Conservation (phyloP, 2,888 invertebrate genomes). For the Nomada lathburiana region DNA sequence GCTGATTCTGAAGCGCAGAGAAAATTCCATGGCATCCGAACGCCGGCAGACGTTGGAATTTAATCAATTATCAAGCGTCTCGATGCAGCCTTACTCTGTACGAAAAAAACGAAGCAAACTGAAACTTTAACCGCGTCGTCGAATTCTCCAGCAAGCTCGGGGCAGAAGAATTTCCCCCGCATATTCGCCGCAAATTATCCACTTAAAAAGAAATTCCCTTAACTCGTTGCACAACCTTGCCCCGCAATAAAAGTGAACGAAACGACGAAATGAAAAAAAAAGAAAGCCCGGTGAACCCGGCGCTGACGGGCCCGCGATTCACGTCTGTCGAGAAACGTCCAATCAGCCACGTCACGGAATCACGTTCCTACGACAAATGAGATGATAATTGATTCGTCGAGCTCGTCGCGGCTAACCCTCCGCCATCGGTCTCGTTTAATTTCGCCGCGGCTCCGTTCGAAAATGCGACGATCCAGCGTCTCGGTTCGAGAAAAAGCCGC, state of each 20-base stretch:
- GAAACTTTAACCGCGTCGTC: too few species aligned
- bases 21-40: not conserved
- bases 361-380: conserved; percentile 30
- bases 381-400: conserved; percentile 46
- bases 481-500: conserved; percentile 9
- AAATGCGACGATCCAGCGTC: conserved; percentile 2
- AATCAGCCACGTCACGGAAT: conserved; percentile 1
- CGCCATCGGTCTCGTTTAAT: conserved; percentile 3
- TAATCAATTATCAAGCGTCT: too few species aligned
- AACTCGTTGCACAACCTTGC: too few species aligned
- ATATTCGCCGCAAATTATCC: too few species aligned
- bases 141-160: too few species aligned
- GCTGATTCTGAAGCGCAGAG: not conserved
- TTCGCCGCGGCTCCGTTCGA: not conserved
- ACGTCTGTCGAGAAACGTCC: not conserved
- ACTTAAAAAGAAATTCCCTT: too few species aligned
- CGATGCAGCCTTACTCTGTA: too few species aligned
- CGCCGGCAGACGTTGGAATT: too few species aligned
- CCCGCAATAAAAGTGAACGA: not conserved
- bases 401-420: conserved; percentile 3
- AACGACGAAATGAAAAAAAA: not conserved
- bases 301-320: too few species aligned
- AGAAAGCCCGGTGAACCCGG: not conserved
- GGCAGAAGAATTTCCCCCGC: too few species aligned
- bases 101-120: too few species aligned